Evolutionary conservation across 2,113 vertebrate genomes (phyloP).

Genomic region (Anhinga anhinga): DNA sequence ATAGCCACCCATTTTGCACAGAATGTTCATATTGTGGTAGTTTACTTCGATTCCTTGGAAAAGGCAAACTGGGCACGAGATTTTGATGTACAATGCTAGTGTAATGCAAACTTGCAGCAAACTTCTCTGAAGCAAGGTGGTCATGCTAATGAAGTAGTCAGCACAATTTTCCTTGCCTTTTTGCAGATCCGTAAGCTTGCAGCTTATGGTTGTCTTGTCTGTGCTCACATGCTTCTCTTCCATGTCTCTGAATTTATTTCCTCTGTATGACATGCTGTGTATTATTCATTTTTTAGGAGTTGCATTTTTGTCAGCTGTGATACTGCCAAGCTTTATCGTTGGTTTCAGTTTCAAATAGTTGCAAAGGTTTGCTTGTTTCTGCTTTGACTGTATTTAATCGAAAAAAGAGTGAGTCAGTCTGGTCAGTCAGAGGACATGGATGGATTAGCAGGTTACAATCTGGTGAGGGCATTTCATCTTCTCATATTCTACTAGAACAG

Average conservation of each 20-base stretch:
- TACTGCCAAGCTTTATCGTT: conserved; percentile 25
- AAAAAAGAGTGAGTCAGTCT: neutral
- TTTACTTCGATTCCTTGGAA: neutral
- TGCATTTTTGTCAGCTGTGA: neutral
- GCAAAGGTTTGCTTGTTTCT: neutral
- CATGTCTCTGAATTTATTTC: conserved; percentile 42
- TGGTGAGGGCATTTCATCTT: neutral
- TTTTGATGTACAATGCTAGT: neutral
- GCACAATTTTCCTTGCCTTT: neutral
- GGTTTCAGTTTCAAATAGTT: neutral
- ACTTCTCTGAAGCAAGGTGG: neutral
- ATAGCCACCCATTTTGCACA: neutral
- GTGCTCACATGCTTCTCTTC: neutral
- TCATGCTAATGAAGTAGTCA: neutral
- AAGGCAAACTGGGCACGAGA: neutral
- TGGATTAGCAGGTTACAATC: neutral
- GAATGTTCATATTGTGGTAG: neutral
- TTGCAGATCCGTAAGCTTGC: neutral
- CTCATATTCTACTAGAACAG: neutral
- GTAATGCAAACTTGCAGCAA: neutral
- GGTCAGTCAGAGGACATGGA: neutral
- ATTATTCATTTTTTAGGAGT: conserved; percentile 29
- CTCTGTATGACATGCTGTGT: neutral
- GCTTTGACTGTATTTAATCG: neutral
- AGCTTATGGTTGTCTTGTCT: neutral